Conservation (phyloP, 37 sponge, comb jelly and placozoan species). For the Geodia barretti region DNA sequence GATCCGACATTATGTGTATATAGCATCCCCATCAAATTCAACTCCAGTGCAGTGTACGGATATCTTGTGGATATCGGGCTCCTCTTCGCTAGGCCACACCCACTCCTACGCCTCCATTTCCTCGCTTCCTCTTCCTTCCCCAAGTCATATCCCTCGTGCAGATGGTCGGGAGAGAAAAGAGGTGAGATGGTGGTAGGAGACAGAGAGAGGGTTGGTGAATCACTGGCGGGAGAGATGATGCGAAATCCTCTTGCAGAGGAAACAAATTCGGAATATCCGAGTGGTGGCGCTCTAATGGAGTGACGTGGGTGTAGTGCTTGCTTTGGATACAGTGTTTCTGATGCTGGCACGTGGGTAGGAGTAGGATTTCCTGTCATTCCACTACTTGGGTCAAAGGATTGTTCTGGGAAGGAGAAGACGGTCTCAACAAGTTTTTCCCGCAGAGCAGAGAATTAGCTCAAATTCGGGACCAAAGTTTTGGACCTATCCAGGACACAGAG, state of each 20-base stretch:
- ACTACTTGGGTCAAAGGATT: background rate
- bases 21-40: slow-evolving; percentile 51
- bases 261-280: background rate
- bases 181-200: slow-evolving; percentile 26
- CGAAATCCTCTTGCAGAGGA: background rate
- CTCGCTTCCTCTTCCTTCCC: slow-evolving; percentile 17
- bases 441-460: slow-evolving; percentile 78
- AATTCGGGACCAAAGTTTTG: slow-evolving; percentile 85
- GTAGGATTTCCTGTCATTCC: background rate
- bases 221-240: background rate
- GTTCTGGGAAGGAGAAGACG: too few species aligned
- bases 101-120: background rate
- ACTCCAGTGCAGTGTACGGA: slow-evolving; percentile 55
- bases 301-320: background rate
- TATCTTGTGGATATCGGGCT: slow-evolving; percentile 31
- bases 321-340: background rate
- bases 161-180: slow-evolving; percentile 45
- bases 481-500: slow-evolving; percentile 78
- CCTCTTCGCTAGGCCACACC: background rate
- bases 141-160: background rate
- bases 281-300: slow-evolving; percentile 3
- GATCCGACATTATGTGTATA: background rate
- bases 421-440: slow-evolving; percentile 16
- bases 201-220: background rate
- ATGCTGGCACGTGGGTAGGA: background rate